Conservation (phyloP, 2,888 invertebrate genomes). For the Penaeus monodon region DNA sequence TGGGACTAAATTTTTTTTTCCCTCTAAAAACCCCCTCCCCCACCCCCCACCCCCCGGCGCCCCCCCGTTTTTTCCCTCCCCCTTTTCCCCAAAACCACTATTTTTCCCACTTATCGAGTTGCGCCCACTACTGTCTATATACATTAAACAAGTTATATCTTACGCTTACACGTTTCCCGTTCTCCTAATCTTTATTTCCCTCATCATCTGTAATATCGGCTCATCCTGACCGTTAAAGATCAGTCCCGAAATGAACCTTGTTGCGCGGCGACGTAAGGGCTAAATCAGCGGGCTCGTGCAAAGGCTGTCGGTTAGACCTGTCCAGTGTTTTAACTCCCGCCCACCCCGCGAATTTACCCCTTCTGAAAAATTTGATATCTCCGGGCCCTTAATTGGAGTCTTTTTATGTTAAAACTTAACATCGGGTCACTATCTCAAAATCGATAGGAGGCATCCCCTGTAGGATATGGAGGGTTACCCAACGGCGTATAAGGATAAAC, state of each 20-base stretch:
- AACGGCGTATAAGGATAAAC: constrained; percentile 30
- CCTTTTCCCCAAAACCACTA: constrained; percentile 48
- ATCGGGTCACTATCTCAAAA: constrained; percentile 49
- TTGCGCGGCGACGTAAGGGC: background rate
- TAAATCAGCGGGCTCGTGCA: background rate
- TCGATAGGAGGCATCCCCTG: constrained; percentile 42
- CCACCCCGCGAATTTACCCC: constrained; percentile 64
- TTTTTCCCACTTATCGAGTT: constrained; percentile 58
- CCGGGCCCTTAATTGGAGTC: constrained; percentile 64
- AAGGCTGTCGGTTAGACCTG: constrained; percentile 17
- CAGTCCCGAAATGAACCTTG: constrained; percentile 19
- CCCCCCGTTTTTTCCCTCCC: too few species aligned
- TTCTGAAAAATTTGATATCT: constrained; percentile 65
- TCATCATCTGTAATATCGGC: constrained; percentile 54
- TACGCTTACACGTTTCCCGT: constrained; percentile 65
- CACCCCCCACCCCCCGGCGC: too few species aligned
- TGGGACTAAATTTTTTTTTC: too few species aligned
- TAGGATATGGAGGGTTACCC: constrained; percentile 26
- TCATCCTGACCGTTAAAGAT: background rate
- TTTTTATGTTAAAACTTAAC: constrained; percentile 66
- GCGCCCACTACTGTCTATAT: constrained; percentile 61
- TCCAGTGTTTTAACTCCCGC: constrained; percentile 50
- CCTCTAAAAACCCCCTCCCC: too few species aligned
- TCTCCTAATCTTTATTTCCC: constrained; percentile 65
- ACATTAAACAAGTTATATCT: constrained; percentile 65